phyloP scores from a whole-genome alignment of 2,888 invertebrate species.

The Phyllotreta striolata region DNA sequence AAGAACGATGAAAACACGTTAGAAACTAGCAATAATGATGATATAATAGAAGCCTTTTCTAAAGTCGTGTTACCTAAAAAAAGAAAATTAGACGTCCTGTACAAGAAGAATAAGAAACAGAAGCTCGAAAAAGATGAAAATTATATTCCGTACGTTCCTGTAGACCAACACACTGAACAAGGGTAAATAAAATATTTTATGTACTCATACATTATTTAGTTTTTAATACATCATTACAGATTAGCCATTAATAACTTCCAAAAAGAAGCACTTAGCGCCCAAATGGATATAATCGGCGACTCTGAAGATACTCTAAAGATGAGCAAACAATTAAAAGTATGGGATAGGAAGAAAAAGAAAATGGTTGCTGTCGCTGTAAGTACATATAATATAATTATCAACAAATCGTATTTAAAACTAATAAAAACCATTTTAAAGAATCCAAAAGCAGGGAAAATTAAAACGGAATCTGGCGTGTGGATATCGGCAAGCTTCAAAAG shows the following conservation, averaged over 20 bases:
- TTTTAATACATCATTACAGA: slow-evolving; percentile 57
- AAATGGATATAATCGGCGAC: slow-evolving; percentile 86
- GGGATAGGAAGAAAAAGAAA: slow-evolving; percentile 97
- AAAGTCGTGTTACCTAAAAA: slow-evolving; percentile 66
- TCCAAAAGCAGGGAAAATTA: slow-evolving; percentile 77
- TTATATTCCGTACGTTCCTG: slow-evolving; percentile 86
- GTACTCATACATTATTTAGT: slow-evolving; percentile 2
- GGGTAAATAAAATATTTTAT: slow-evolving; percentile 64
- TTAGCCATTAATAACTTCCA: slow-evolving; percentile 82
- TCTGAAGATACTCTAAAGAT: slow-evolving; percentile 72
- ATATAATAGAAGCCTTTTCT: slow-evolving; percentile 67
- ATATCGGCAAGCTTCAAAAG: slow-evolving; percentile 95
- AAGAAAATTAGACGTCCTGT: slow-evolving; percentile 66
- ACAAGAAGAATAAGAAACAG: slow-evolving; percentile 67
- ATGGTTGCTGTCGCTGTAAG: slow-evolving; percentile 79
- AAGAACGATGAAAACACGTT: slow-evolving; percentile 42
- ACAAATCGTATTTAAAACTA: too few relatives aligned
- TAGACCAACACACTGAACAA: slow-evolving; percentile 84
- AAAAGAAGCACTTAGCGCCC: slow-evolving; percentile 77
- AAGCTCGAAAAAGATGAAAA: slow-evolving; percentile 75
- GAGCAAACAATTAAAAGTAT: slow-evolving; percentile 73
- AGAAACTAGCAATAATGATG: slow-evolving; percentile 62
- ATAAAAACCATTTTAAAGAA: slow-evolving; percentile 56
- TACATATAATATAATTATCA: slow-evolving; percentile 22
- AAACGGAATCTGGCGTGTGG: slow-evolving; percentile 94